phyloP scores from a whole-genome alignment of 1,140 invertebrate genomes.

The Aethina tumida region DNA sequence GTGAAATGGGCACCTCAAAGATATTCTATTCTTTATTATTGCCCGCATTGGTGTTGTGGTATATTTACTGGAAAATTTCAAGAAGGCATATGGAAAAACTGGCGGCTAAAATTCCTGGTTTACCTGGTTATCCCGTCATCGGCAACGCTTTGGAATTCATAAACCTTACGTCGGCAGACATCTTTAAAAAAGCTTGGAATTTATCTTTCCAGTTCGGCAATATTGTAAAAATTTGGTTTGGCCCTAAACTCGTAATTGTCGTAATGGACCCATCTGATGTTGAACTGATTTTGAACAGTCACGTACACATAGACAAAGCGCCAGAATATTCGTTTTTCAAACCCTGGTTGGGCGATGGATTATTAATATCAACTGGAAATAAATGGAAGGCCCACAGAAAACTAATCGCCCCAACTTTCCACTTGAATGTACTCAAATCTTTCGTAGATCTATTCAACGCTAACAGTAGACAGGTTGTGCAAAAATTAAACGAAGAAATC shows the following conservation, averaged over 20 bases:
- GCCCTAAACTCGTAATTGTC: slow-evolving; percentile 60
- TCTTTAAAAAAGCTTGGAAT: slow-evolving; percentile 51
- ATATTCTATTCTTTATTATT: slow-evolving; percentile 59
- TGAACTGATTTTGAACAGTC: slow-evolving; percentile 62
- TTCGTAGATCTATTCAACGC: slow-evolving; percentile 75
- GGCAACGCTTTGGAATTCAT: slow-evolving; percentile 62
- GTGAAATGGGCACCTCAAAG: slow-evolving; percentile 40
- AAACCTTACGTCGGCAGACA: slow-evolving; percentile 55
- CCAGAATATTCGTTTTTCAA: slow-evolving; percentile 74
- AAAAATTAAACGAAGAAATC: slow-evolving; percentile 51
- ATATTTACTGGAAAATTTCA: slow-evolving; percentile 61
- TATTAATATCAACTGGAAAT: slow-evolving; percentile 69
- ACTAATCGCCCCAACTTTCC: slow-evolving; percentile 74
- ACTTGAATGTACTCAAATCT: slow-evolving; percentile 70
- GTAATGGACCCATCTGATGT: slow-evolving; percentile 62
- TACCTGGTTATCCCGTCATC: slow-evolving; percentile 53
- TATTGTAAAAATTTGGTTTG: slow-evolving; percentile 60
- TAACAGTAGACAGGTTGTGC: slow-evolving; percentile 59
- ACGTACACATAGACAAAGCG: slow-evolving; percentile 75
- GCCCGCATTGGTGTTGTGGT: slow-evolving; percentile 56
- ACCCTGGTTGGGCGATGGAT: slow-evolving; percentile 81
- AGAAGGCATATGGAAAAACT: slow-evolving; percentile 56
- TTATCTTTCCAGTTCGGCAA: slow-evolving; percentile 46
- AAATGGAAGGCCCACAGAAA: slow-evolving; percentile 75
- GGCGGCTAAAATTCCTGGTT: slow-evolving; percentile 59